Evolutionary conservation across 2,888 invertebrate species (phyloP), one percentile per base, ranked within the genome.

Genomic region (Gerris lacustris): DNA sequence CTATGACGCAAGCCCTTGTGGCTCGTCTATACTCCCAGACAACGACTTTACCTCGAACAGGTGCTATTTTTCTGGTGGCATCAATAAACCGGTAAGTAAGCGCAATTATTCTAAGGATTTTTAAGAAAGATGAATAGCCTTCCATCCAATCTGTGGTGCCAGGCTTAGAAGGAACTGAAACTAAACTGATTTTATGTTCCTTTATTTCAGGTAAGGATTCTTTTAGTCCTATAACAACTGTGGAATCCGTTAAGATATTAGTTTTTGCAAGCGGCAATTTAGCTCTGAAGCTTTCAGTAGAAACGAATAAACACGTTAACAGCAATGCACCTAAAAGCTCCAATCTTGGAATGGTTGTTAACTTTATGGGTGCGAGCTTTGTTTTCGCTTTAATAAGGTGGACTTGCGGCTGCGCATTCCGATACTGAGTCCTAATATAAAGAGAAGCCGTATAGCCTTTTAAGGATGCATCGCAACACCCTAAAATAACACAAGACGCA

Each of bases 231-330:
- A 77, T 71, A 1, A 74, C 74, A 6, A 77, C 76, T 0, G 73
- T 74, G 0, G 76, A 77, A 69, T 77, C 77, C 6, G 72, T 73
- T 74, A 76, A 77, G 55, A 55, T 2, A 18, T 43, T 2, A 15
- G 55, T 55, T 55, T 15, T 9, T 11, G 5, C 9, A 55, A 55
- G 1, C 2, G 55, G 55, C 9, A 55, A 9, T 15, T 55, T 55
- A 55, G 55, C 15, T 55, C 5, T 9, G 15, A 55, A 55, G 9
- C 15, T 55, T 11, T 55, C 55, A 15, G 5, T 55, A 4, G 55
- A 55, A 15, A 11, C 15, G 55, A 11, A 55, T 55, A 55, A 55
- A 55, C 55, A 5, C 5, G 55, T 55, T 55, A 55, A 15, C 15
- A 31, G 62, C 17, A 6, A 43, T 5, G 17, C 45, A 45, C 45